Evolutionary conservation across 2,797 vertebrate species (phyloP).

Genomic region (Catamblyrhynchus diadema): DNA sequence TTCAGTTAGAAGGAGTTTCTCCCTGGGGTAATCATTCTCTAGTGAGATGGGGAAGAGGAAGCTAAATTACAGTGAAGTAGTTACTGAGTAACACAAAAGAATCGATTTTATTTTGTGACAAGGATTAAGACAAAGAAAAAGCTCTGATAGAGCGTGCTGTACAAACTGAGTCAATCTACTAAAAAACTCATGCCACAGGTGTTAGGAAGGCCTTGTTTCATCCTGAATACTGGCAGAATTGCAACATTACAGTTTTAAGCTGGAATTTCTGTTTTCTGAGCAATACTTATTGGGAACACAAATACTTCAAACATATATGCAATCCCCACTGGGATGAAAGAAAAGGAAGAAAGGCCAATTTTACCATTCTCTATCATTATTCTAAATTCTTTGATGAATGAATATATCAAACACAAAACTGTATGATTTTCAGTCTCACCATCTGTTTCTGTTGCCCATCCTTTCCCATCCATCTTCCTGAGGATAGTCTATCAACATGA

Average conservation of each 20-base stretch:
- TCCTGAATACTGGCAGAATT: background rate
- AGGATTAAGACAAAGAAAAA: background rate
- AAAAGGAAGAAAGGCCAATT: background rate
- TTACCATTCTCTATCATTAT: background rate
- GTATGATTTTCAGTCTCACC: slow-evolving; percentile 73
- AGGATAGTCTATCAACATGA: slow-evolving; percentile 96
- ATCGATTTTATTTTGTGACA: background rate
- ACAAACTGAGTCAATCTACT: background rate
- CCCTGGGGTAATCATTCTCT: background rate
- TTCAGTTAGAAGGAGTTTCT: background rate
- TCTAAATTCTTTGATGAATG: background rate
- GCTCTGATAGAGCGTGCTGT: background rate
- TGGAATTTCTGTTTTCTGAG: background rate
- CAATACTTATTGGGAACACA: background rate
- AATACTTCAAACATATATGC: background rate
- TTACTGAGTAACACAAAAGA: background rate
- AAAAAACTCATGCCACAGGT: background rate
- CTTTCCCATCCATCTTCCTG: slow-evolving; percentile 99
- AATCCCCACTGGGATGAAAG: background rate
- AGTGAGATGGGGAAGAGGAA: background rate
- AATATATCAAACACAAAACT: background rate
- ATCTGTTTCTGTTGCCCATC: slow-evolving; percentile 99
- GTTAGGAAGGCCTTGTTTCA: background rate
- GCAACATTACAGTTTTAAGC: background rate
- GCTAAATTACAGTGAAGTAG: background rate